Evolutionary conservation across 2,888 invertebrate genomes (phyloP), one percentile per base, ranked within the genome.

Genomic region (Gymnosoma rotundatum): DNA sequence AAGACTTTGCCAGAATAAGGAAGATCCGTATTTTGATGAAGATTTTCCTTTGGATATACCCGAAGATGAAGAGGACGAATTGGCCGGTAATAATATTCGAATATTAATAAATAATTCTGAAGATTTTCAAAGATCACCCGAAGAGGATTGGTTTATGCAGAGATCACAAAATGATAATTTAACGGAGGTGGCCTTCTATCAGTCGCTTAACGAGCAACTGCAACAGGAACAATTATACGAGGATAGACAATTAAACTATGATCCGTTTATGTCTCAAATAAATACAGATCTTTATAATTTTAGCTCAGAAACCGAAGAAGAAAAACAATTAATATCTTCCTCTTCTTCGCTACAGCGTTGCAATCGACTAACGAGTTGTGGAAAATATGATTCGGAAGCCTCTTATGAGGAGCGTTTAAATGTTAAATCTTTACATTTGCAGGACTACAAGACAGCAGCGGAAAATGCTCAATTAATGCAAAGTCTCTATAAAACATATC

Each of bases 401-500:
- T 42, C 50, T 0, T 60, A 67, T 45, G 18, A 54, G 12, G 78
- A 81, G 8, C 52, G 63, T n/a, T 60, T 32, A 32, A 32, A 32
- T 32, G 32, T 32, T 6, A 32, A 32, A 32, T 32, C 32, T 32
- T 8, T 76, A 45, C 80, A 83, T 21, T 20, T 82, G 42, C 64
- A 74, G 1, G 74, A 84, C 45, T 81, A 84, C 36, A 61, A 78
- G 50, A 78, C 83, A 32, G 86, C 83, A 3, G 80, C 75, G 16
- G 86, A 86, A 50, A 87, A 87, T 79, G 85, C 88, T 67, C 89
- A 88, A 52, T 8, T 90, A 87, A 83, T 91, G 86, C 91, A 92
- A 86, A 91, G 90, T 87, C 86, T 91, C 84, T 91, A 90, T 82
- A 91, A 91, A 89, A 90, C 90, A 88, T 91, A 91, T 88, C 91